Evolutionary conservation across 2,797 vertebrate genomes (phyloP), one percentile per base, ranked within the genome.

Genomic region (Salarias fasciatus): DNA sequence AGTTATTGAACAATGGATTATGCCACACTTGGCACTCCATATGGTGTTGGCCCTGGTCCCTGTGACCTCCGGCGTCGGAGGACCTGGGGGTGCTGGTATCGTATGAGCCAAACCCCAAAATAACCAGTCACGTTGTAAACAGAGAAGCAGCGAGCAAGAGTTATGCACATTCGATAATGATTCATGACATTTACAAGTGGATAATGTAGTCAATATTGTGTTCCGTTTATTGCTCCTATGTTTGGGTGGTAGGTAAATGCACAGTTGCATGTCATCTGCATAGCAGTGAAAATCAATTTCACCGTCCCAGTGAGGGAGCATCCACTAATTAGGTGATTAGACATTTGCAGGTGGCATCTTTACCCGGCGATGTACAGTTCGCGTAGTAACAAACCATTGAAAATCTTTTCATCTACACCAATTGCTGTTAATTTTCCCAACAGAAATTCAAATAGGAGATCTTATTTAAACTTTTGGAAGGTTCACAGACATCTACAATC

Each of bases 271-370:
- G 48, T 55, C 29, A 58, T 63, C 31, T 44, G 14, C 51, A 53
- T 24, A 28, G 50, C 9, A 46, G 12, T 12, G 4, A 42, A 67
- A 75, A 77, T 80, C 73, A 55, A 72, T 84, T 41, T 5, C 15
- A 2, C 50, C 38, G 51, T 37, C 38, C 12, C 53, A 30, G 18
- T 29, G 30, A 57, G 41, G 53, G 38, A 61, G 57, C 43, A 43
- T 3, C 11, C 41, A 59, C 52, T 77, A 65, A 74, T 82, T 29
- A 58, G 24, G 33, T 47, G 33, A 64, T 73, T 63, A 53, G 38
- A 48, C 35, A 7, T 61, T 48, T 49, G 36, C 36, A 10, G 30
- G 52, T 30, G 15, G 51, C 44, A 53, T 55, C 11, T 55, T 66
- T 47, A 30, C 8, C 36, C 38, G 12, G 4, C 53, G 50, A 47